These are phyloP conservation scores for Nycticebus coucang DNA, from an alignment of 2,113 vertebrate genomes.

Conservation along the genomic window DNA sequence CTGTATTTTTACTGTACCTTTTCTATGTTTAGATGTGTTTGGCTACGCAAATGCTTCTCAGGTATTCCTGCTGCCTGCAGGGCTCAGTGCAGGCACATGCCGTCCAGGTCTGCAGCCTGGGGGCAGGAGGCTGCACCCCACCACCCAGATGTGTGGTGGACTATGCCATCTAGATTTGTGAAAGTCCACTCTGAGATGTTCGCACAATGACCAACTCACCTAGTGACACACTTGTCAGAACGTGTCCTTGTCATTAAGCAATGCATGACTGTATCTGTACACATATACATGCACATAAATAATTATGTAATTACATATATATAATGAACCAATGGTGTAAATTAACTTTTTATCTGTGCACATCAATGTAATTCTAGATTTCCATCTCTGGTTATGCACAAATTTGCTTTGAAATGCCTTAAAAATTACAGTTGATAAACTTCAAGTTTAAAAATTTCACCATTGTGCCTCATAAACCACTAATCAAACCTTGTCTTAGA, in stretches of 20 bases:
- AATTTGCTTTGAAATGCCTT: conserved; percentile 47
- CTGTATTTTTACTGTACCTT: neutral
- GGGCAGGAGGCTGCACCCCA: neutral
- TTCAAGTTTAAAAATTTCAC: conserved; percentile 4
- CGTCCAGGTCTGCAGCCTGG: neutral
- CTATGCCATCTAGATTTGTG: neutral
- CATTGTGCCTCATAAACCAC: neutral
- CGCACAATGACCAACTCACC: neutral
- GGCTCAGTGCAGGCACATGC: neutral
- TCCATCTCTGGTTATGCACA: neutral
- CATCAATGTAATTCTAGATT: neutral
- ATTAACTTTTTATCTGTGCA: conserved; percentile 2
- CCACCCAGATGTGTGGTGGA: neutral
- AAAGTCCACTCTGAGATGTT: neutral
- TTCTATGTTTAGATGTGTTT: neutral
- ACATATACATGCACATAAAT: neutral
- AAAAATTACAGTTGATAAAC: neutral
- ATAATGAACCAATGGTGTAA: neutral
- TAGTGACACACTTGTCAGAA: neutral
- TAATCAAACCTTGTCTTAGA: neutral
- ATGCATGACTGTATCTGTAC: neutral
- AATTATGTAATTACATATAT: neutral
- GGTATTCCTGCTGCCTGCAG: neutral
- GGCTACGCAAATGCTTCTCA: neutral
- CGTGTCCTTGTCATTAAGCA: neutral